phyloP scores from a whole-genome alignment of 2,888 invertebrate genomes.

The Lycocerus yunnanus region DNA sequence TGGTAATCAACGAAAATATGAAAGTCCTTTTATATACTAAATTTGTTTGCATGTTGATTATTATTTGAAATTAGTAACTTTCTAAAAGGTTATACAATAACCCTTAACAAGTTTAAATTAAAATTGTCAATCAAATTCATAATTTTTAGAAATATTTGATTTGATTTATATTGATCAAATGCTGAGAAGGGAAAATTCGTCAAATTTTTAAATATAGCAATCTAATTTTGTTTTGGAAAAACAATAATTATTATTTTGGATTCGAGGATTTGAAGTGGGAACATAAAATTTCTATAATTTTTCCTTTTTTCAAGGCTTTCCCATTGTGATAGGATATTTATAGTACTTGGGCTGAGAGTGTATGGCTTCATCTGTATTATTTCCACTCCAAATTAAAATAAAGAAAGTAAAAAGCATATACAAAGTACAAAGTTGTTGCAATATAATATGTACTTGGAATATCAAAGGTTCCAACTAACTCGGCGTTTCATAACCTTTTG shows the following conservation, averaged over 20 bases:
- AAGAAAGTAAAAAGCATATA: neutral
- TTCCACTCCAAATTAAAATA: neutral
- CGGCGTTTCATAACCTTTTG: neutral
- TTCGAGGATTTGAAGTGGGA: neutral
- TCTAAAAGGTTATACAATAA: neutral
- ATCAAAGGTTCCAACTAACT: neutral
- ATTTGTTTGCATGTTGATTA: neutral
- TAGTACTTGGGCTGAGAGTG: neutral
- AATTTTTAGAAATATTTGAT: too few species aligned
- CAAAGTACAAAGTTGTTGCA: neutral
- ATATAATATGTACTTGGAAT: neutral
- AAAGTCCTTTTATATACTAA: neutral
- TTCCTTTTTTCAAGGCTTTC: neutral
- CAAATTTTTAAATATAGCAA: neutral
- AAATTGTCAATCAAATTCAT: neutral
- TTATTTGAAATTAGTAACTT: neutral
- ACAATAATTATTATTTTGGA: neutral
- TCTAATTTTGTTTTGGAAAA: neutral
- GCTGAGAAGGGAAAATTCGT: too few species aligned
- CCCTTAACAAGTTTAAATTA: neutral
- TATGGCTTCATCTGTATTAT: neutral
- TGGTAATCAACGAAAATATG: neutral
- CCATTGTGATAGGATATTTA: neutral
- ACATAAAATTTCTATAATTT: neutral
- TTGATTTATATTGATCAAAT: too few species aligned